These are phyloP conservation scores for Biston betularia DNA, from an alignment of 2,888 invertebrate species.

Conservation along the genomic window DNA sequence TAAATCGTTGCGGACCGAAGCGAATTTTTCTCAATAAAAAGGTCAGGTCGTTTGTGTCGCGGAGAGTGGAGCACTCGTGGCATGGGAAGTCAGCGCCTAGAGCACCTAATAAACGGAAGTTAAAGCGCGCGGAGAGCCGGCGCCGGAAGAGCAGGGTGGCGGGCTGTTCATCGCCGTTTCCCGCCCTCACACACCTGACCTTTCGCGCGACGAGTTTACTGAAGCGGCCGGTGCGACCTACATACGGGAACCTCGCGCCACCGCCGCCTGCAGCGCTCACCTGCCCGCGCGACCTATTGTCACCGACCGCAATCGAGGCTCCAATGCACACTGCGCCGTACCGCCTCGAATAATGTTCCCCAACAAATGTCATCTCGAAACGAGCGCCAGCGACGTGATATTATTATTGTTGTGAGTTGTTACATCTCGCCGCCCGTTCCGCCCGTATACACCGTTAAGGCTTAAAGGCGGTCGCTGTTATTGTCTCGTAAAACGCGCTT, in stretches of 20 bases:
- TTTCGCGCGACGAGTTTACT: conserved; percentile 82
- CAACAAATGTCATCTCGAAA: conserved; percentile 71
- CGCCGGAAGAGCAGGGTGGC: conserved; percentile 52
- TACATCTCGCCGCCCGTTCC: conserved; percentile 58
- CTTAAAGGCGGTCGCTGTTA: conserved; percentile 59
- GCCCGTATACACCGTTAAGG: conserved; percentile 60
- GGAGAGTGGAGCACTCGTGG: conserved; percentile 52
- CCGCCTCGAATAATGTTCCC: conserved; percentile 71
- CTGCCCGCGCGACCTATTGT: conserved; percentile 62
- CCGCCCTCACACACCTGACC: conserved; percentile 85
- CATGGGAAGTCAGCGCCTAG: conserved; percentile 67
- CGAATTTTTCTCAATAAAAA: conserved; percentile 54
- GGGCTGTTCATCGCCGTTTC: conserved; percentile 77
- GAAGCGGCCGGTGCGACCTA: conserved; percentile 82
- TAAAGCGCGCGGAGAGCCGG: conserved; percentile 63
- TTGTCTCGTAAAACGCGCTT: conserved; percentile 61
- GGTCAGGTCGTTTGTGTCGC: conserved; percentile 52
- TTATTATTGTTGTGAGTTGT: conserved; percentile 73
- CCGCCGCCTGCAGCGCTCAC: conserved; percentile 48
- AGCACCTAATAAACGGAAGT: conserved; percentile 79
- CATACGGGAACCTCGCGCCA: conserved; percentile 65
- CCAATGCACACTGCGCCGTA: conserved; percentile 64
- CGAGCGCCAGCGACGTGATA: conserved; percentile 64
- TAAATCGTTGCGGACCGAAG: conserved; percentile 56
- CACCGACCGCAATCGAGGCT: conserved; percentile 72